phyloP scores from a whole-genome alignment of 2,797 vertebrate genomes.

The Pelochelys cantorii region DNA sequence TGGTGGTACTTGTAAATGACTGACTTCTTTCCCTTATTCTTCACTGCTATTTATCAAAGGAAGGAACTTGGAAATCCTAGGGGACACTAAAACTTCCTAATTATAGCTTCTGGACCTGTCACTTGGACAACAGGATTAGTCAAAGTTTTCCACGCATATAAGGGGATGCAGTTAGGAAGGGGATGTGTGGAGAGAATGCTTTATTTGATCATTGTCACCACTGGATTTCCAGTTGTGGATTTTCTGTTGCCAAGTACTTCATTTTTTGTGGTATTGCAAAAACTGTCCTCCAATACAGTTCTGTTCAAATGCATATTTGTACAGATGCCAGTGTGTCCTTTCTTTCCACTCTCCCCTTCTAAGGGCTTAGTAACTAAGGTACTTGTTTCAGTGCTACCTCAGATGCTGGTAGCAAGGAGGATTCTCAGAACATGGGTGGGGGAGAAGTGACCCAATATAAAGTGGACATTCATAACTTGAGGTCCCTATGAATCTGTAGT shows the following conservation, averaged over 20 bases:
- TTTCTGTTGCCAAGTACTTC: conserved; percentile 51
- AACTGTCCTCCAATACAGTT: not conserved
- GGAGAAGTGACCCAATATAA: not conserved
- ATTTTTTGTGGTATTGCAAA: conserved; percentile 31
- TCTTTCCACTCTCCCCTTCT: not conserved
- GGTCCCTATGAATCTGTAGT: conserved; percentile 31
- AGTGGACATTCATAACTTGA: conserved; percentile 25
- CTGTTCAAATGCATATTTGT: not conserved
- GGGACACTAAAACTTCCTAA: conserved; percentile 31
- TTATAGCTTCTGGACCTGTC: conserved; percentile 3
- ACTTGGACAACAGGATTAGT: conserved; percentile 6
- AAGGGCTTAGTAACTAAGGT: not conserved
- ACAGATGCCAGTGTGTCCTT: not conserved
- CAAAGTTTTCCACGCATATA: not conserved
- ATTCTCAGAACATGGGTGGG: conserved; percentile 4
- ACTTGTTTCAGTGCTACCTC: not conserved
- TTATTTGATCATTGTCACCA: not conserved
- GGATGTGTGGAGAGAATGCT: not conserved
- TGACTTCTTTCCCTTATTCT: conserved; percentile 69
- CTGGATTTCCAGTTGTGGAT: not conserved
- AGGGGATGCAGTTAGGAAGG: not conserved
- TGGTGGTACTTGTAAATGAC: conserved; percentile 72
- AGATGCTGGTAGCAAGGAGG: conserved; percentile 13
- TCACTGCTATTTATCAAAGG: conserved; percentile 69
- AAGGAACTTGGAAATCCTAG: conserved; percentile 59